Conservation (phyloP, 2,797 vertebrate genomes). For the Silurus aristotelis region DNA sequence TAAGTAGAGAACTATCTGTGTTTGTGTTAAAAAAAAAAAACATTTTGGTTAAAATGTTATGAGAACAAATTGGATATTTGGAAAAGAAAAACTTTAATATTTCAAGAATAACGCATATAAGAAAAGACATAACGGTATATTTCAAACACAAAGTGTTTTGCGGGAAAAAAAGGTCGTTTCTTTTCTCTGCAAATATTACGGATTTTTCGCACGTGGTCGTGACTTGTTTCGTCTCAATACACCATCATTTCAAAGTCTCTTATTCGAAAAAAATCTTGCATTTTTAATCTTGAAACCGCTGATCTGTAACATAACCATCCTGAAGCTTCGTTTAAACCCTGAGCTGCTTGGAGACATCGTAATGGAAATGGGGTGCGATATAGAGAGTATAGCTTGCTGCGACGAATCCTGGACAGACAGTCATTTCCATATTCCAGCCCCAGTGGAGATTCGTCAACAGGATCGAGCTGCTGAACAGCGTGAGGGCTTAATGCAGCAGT, state of each 20-base stretch:
- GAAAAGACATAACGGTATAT: too few species aligned
- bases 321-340: neutral
- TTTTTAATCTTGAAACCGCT: neutral
- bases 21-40: neutral
- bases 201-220: too few species aligned
- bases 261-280: neutral
- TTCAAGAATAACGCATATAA: neutral
- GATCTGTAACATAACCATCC: neutral
- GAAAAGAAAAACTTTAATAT: neutral
- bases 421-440: conserved; percentile 31
- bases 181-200: neutral
- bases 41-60: too few species aligned
- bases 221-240: too few species aligned
- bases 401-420: neutral
- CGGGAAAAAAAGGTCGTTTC: neutral
- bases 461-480: neutral
- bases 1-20: too few species aligned
- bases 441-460: conserved; percentile 34
- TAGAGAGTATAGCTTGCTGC: neutral
- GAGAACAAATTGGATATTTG: too few species aligned
- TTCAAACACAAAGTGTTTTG: neutral
- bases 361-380: neutral
- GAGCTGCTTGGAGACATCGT: neutral
- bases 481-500: neutral
- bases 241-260: neutral